Conservation (phyloP, 2,113 vertebrate species). For the Empidonax alnorum region DNA sequence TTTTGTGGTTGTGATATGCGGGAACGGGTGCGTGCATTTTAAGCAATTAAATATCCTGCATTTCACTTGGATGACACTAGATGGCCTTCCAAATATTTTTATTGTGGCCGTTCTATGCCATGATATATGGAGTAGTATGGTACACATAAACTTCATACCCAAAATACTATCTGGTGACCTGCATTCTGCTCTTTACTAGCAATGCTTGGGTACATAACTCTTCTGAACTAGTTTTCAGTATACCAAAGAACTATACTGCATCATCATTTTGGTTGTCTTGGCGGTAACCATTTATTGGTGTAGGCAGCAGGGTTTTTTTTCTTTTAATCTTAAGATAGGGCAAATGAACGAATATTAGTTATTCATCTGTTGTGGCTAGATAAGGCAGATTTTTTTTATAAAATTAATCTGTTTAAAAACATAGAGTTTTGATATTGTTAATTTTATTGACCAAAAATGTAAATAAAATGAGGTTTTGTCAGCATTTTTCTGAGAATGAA, state of each 20-base stretch:
- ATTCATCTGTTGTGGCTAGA: neutral
- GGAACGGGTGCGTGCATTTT: neutral
- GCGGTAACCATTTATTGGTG: neutral
- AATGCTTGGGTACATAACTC: neutral
- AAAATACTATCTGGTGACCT: neutral
- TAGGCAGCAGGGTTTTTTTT: neutral
- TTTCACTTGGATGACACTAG: slow-evolving; percentile 28
- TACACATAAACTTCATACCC: neutral
- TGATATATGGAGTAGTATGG: neutral
- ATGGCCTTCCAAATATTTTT: slow-evolving; percentile 1
- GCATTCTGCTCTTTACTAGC: neutral
- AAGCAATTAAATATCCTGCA: neutral
- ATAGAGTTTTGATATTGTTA: neutral
- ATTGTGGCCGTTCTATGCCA: neutral
- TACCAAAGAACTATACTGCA: neutral
- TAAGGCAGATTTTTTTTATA: neutral
- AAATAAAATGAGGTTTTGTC: neutral
- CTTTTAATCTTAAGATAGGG: neutral
- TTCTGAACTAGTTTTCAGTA: neutral
- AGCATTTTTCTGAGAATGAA: neutral
- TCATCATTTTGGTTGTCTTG: neutral
- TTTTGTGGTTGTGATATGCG: neutral
- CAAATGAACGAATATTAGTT: neutral
- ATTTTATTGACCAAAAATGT: neutral
- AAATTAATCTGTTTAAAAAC: neutral